phyloP scores from a whole-genome alignment of 2,888 invertebrate genomes.

The Heliconius hortense region DNA sequence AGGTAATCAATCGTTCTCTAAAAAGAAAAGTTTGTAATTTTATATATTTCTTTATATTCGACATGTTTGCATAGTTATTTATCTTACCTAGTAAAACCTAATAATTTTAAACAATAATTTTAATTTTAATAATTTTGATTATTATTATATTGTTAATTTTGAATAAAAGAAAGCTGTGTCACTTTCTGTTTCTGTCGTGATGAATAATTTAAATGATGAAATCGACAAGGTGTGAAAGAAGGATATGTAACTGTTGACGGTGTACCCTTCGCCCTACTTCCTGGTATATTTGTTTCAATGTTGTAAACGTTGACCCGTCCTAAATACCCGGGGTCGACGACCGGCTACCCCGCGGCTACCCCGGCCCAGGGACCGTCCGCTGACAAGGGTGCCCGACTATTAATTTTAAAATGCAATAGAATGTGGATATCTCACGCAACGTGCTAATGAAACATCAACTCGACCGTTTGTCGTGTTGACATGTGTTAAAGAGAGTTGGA shows the following conservation, averaged over 20 bases:
- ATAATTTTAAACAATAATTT: not conserved
- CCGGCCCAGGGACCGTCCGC: slow-evolving; percentile 49
- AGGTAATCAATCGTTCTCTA: slow-evolving; percentile 43
- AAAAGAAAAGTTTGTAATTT: too few relatives aligned
- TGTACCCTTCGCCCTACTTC: slow-evolving; percentile 60
- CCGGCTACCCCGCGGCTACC: slow-evolving; percentile 57
- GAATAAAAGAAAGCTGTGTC: not conserved
- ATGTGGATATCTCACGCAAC: slow-evolving; percentile 68
- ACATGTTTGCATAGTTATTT: not conserved
- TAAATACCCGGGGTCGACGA: slow-evolving; percentile 73
- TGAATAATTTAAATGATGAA: slow-evolving; percentile 39
- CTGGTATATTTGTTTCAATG: slow-evolving; percentile 61
- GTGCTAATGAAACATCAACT: slow-evolving; percentile 38
- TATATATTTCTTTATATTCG: too few relatives aligned
- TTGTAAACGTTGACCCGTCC: slow-evolving; percentile 69
- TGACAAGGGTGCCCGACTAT: slow-evolving; percentile 73
- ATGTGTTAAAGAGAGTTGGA: slow-evolving; percentile 24
- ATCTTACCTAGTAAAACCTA: not conserved
- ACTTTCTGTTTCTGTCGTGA: slow-evolving; percentile 9
- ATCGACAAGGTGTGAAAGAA: slow-evolving; percentile 53
- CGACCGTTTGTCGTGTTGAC: slow-evolving; percentile 29
- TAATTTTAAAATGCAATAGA: slow-evolving; percentile 74
- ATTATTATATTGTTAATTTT: not conserved
- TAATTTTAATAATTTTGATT: not conserved
- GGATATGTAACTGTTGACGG: slow-evolving; percentile 49